Evolutionary conservation across 1,140 invertebrate species (phyloP), one percentile per base, ranked within the genome.

Genomic region (Drosophila pseudoananassae): DNA sequence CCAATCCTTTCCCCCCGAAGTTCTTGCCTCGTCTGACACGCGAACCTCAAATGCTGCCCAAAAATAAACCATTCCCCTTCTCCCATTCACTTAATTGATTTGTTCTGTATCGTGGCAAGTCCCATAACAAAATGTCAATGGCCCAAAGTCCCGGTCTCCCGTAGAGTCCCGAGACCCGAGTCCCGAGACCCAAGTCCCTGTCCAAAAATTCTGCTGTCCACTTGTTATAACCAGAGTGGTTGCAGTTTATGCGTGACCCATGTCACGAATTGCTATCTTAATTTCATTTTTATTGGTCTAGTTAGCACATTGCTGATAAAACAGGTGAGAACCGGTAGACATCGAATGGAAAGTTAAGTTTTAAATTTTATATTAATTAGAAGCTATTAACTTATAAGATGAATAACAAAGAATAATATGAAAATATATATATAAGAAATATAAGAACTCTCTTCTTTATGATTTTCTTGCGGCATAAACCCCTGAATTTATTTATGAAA

Each of bases 31-130:
- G 45, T 43, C 57, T 15, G 36, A 73, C 70, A 75, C 53, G 72
- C 72, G 57, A 75, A 17, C 36, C 60, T 3, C 25, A 51, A 60
- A 65, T n/a, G 38, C 17, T 29, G 15, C 23, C 57, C 70, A 29
- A 74, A 43, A 74, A 76, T 66, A 66, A 76, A 76, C 25, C 60
- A 66, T 36, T 49, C 40, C 23, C 50, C 7, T 10, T 33, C 31
- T 8, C 69, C 17, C 36, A 45, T 74, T 74, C 45, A 17, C 61
- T 59, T 76, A 76, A 76, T 75, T 76, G 73, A 76, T 76, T 76
- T 76, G 72, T 66, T 69, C 52, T 50, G 60, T 75, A 53, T 58
- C 60, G 33, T 33, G 12, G 1, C 46, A 14, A n/a, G 69, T 31
- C 10, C 15, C 17, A 47, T 12, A 23, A 36, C 20, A 46, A 52